These are phyloP conservation scores for Alligator sinensis DNA, from an alignment of 2,113 vertebrate genomes.

Conservation along the genomic window DNA sequence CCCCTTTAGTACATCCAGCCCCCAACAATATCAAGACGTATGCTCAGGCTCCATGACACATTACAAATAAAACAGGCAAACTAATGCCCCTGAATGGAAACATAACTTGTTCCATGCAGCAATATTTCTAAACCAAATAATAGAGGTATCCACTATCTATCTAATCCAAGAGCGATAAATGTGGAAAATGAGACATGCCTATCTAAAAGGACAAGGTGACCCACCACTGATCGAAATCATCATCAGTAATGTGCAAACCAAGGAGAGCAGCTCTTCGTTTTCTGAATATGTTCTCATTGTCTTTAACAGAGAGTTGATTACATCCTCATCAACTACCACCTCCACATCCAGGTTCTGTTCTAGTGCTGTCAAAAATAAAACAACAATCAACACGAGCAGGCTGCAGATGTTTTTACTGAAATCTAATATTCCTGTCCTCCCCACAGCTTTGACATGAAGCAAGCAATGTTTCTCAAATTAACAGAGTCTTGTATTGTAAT, in stretches of 20 bases:
- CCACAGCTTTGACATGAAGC: background rate
- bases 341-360: background rate
- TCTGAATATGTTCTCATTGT: conserved; percentile 3
- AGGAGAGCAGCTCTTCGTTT: conserved; percentile 38
- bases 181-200: background rate
- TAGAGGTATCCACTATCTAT: background rate
- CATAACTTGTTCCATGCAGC: background rate
- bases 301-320: conserved; percentile 51
- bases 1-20: background rate
- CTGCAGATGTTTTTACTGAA: background rate
- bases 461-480: background rate
- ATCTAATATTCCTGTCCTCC: background rate
- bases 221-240: conserved; percentile 74
- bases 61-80: background rate
- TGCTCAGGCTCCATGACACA: background rate
- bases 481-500: background rate
- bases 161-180: background rate
- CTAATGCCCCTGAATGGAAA: background rate
- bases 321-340: background rate
- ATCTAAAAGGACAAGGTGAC: background rate
- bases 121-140: background rate
- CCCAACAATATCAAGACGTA: background rate
- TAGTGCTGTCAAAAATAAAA: conserved; percentile 56
- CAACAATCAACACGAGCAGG: background rate
- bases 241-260: conserved; percentile 67